A percentile compares a stretch with the other conserved stretches of the same genome.
These are phyloP conservation scores for Brachyptera risi DNA, from an alignment of 2,888 invertebrate genomes.

Conservation along the genomic window DNA sequence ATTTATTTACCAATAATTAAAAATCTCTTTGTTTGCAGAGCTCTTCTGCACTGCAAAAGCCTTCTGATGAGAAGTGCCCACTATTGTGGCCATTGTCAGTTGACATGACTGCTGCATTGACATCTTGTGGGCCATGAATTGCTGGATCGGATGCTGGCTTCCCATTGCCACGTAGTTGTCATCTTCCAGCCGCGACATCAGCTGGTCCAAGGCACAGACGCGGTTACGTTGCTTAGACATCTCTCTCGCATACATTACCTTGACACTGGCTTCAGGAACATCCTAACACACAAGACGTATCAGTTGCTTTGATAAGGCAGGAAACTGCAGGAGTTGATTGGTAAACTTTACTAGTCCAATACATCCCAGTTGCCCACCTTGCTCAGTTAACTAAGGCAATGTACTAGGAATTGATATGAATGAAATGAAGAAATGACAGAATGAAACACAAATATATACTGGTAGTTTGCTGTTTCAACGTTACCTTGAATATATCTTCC, in stretches of 20 bases:
- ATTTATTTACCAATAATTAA: slow-evolving; percentile 38
- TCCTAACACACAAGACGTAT: slow-evolving; percentile 9
- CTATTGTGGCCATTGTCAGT: slow-evolving; percentile 28
- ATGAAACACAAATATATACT: too few species aligned
- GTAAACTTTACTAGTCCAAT: too few species aligned
- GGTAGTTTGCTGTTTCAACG: too few species aligned
- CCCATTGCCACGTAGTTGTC: slow-evolving; percentile 38
- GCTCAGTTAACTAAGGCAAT: too few species aligned
- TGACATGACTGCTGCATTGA: slow-evolving; percentile 26
- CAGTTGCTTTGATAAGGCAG: too few species aligned
- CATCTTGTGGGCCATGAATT: slow-evolving; percentile 33
- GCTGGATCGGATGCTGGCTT: slow-evolving; percentile 33
- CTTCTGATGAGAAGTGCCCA: slow-evolving; percentile 30
- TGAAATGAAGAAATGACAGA: too few species aligned
- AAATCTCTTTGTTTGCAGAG: slow-evolving; percentile 33
- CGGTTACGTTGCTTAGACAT: slow-evolving; percentile 21
- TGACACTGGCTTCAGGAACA: slow-evolving; percentile 5
- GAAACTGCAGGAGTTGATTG: too few species aligned
- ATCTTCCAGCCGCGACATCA: slow-evolving; percentile 36
- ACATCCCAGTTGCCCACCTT: too few species aligned
- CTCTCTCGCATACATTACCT: background rate
- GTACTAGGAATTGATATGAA: too few species aligned
- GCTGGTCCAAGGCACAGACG: slow-evolving; percentile 30
- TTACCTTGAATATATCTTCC: slow-evolving; percentile 22
- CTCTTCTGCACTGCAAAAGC: slow-evolving; percentile 34